Evolutionary conservation across 1,140 invertebrate genomes (phyloP), one percentile per base, ranked within the genome.

Genomic region (Antheraea mylitta): DNA sequence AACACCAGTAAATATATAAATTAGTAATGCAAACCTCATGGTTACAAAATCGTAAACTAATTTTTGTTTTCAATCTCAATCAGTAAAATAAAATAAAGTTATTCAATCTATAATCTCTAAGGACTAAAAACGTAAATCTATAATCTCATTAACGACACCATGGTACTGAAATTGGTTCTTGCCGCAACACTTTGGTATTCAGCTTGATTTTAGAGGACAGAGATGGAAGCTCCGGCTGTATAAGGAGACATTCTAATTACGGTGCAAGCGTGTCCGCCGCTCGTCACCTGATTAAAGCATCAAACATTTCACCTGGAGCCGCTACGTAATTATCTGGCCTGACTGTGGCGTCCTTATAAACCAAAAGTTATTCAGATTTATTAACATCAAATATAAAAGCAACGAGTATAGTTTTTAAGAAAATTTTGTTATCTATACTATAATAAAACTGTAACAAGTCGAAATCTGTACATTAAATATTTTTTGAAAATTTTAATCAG

Each of bases 201-300:
- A 70, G 59, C 60, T 42, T 53, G 45, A 16, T 53, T 16, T 53
- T 53, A 53, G 45, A 53, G 45, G 11, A 53, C 16, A 53, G 16
- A 53, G 45, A 53, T 16, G 66, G 72, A 78, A 74, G 71, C 76
- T 70, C 72, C 16, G 64, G 67, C 73, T 74, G 70, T 77, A 80
- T 73, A 77, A 74, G 76, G 75, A 77, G 78, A 78, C 79, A 78
- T 85, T 87, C 79, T 82, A 86, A 86, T 86, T 85, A 85, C 78
- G 70, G 59, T 60, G 69, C 64, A 69, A 80, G 82, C 80, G 80
- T 79, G 80, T 72, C 68, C 62, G 53, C 64, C 72, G 59, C 71
- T 76, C 75, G 75, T 76, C 78, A 82, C 77, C 78, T 85, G 81
- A 85, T 84, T 83, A 83, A 86, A 75, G 77, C 79, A 76, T 82